These are phyloP conservation scores for Ceryle rudis DNA, from an alignment of 2,797 vertebrate species.

Conservation along the genomic window DNA sequence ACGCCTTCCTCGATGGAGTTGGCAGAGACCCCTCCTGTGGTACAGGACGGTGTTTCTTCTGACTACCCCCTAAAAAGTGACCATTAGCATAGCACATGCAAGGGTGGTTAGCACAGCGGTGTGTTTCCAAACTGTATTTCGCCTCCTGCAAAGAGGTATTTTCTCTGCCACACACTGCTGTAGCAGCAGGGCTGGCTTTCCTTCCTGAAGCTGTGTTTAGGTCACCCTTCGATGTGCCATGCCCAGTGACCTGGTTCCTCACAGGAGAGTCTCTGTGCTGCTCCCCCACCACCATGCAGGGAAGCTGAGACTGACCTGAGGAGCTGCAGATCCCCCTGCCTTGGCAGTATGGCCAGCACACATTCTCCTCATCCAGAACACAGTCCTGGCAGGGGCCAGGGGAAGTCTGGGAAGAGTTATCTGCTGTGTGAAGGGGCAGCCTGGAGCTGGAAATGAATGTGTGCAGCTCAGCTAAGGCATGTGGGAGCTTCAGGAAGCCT, in stretches of 20 bases:
- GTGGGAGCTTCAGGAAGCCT: slow-evolving; percentile 42
- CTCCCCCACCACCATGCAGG: neutral
- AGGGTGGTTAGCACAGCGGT: neutral
- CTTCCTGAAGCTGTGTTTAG: neutral
- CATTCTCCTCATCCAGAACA: neutral
- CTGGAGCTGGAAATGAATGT: neutral
- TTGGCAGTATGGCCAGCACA: neutral
- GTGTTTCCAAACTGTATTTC: neutral
- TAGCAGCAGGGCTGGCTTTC: neutral
- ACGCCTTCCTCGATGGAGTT: neutral
- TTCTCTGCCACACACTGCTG: neutral
- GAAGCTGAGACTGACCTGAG: neutral
- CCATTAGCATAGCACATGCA: neutral
- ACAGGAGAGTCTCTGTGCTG: accelerated
- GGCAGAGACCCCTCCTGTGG: neutral
- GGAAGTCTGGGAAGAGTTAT: slow-evolving; percentile 76
- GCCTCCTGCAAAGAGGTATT: neutral
- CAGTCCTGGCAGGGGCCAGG: neutral
- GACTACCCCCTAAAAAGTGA: neutral
- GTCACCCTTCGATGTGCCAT: neutral
- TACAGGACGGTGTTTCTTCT: neutral
- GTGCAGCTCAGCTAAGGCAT: slow-evolving; percentile 67
- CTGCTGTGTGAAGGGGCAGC: neutral
- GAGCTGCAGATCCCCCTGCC: neutral
- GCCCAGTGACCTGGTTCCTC: neutral